Evolutionary conservation across 2,797 vertebrate species (phyloP).

Genomic region (Synanceia verrucosa): DNA sequence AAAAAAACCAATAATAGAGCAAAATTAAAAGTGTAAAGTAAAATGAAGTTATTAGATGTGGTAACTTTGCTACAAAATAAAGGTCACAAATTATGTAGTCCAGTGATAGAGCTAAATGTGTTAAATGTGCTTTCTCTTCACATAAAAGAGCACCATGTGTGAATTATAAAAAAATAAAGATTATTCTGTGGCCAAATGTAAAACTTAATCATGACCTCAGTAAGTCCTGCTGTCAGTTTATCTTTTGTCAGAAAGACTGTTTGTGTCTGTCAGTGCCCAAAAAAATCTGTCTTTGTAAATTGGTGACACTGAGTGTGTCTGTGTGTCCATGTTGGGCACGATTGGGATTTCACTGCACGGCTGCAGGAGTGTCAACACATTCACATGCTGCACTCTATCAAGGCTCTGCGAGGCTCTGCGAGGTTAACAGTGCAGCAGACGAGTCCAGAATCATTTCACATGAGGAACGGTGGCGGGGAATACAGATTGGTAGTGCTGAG

Average conservation of each 20-base stretch:
- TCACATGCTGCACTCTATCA: conserved; percentile 62
- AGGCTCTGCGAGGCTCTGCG: conserved; percentile 34
- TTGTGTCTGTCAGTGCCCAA: conserved; percentile 14
- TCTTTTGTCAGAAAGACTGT: conserved; percentile 10
- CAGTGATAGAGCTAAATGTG: too few species aligned
- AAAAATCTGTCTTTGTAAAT: conserved; percentile 23
- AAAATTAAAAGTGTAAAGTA: too few species aligned
- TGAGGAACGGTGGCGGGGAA: conserved; percentile 23
- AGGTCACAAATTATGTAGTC: neutral
- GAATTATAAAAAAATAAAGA: neutral
- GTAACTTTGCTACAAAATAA: neutral
- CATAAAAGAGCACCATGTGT: neutral
- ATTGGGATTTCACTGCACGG: conserved; percentile 67
- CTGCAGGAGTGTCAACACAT: conserved; percentile 56
- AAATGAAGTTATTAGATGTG: too few species aligned
- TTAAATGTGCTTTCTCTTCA: neutral
- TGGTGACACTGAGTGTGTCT: conserved; percentile 4
- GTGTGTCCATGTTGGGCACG: conserved; percentile 22
- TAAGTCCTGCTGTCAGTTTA: neutral
- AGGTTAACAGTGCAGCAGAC: conserved; percentile 66
- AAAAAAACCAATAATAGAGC: too few species aligned
- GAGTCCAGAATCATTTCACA: conserved; percentile 59
- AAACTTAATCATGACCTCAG: neutral
- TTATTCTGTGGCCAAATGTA: neutral
- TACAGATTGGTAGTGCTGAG: conserved; percentile 18